Percentiles rank a stretch among this genome's conserved stretches.
These are phyloP conservation scores for Psittacula cyanocephala DNA, from an alignment of 2,113 vertebrate species.

Conservation along the genomic window DNA sequence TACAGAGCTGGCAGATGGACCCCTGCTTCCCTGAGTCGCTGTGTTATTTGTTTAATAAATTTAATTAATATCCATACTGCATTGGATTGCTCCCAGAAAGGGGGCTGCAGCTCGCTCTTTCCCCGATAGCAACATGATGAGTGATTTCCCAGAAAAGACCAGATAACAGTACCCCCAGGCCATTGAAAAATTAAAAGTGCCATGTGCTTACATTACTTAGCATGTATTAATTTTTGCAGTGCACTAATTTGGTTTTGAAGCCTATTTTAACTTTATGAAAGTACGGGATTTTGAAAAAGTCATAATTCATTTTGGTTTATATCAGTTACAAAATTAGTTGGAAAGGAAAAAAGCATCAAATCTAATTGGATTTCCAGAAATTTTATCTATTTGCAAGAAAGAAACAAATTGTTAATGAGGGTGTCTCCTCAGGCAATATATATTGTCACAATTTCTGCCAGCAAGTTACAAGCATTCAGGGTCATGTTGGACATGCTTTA, in stretches of 20 bases:
- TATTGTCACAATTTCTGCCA: slow-evolving; percentile 38
- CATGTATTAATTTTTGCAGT: slow-evolving; percentile 68
- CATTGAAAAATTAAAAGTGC: slow-evolving; percentile 75
- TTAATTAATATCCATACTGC: slow-evolving; percentile 89
- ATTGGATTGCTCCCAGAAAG: slow-evolving; percentile 81
- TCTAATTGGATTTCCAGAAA: slow-evolving; percentile 17
- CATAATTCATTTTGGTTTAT: slow-evolving; percentile 25
- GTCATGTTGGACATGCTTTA: slow-evolving; percentile 26
- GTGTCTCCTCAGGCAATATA: slow-evolving; percentile 36
- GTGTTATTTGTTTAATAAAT: slow-evolving; percentile 91
- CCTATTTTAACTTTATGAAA: slow-evolving; percentile 53
- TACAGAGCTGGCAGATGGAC: slow-evolving; percentile 84
- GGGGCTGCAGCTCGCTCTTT: slow-evolving; percentile 61
- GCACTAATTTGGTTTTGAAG: slow-evolving; percentile 41
- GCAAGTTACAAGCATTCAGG: slow-evolving; percentile 31
- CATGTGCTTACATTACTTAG: slow-evolving; percentile 67
- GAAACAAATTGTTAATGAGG: slow-evolving; percentile 45
- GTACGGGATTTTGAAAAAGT: not conserved
- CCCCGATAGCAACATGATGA: slow-evolving; percentile 74
- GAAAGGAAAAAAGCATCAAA: slow-evolving; percentile 31
- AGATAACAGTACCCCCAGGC: slow-evolving; percentile 74
- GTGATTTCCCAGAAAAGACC: slow-evolving; percentile 79
- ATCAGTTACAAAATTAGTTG: slow-evolving; percentile 48
- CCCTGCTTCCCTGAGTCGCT: slow-evolving; percentile 80
- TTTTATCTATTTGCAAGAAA: slow-evolving; percentile 28